A percentile compares a stretch with the other conserved stretches of the same genome.
These are phyloP conservation scores for Drosophila orosa DNA, from an alignment of 1,140 invertebrate species.

Conservation along the genomic window DNA sequence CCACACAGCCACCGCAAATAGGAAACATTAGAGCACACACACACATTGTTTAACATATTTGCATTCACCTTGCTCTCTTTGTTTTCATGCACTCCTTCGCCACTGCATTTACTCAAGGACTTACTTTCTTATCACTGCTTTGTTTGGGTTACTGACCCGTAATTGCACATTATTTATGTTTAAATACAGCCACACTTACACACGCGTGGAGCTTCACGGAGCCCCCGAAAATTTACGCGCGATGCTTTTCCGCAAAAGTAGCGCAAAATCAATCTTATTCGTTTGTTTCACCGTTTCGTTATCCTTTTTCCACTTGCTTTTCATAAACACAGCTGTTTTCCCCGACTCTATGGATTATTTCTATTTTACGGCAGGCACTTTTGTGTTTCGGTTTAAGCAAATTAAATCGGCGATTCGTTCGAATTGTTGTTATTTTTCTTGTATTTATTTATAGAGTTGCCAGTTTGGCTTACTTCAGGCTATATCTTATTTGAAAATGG, in stretches of 20 bases:
- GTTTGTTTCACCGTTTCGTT: slow-evolving; percentile 1
- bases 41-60: slow-evolving; percentile 17
- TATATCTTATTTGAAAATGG: no score
- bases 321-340: slow-evolving; percentile 4
- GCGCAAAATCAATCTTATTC: slow-evolving; percentile 34
- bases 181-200: slow-evolving; percentile 12
- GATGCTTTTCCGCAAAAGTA: slow-evolving; percentile 18
- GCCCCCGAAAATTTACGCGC: slow-evolving; percentile 10
- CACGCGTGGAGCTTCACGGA: not conserved
- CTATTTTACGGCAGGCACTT: slow-evolving; percentile 2
- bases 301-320: not conserved
- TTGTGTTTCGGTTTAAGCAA: slow-evolving; percentile 3
- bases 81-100: slow-evolving; percentile 17
- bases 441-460: no score
- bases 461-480: no score
- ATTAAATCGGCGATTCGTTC: slow-evolving; percentile 3
- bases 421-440: slow-evolving; percentile 1
- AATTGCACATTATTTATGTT: slow-evolving; percentile 43
- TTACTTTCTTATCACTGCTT: slow-evolving; percentile 37
- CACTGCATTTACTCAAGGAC: slow-evolving; percentile 22
- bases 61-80: slow-evolving; percentile 33
- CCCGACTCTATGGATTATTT: not conserved
- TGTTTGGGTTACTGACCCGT: slow-evolving; percentile 46
- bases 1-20: slow-evolving; percentile 13
- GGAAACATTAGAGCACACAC: slow-evolving; percentile 20